Evolutionary conservation across 1,140 invertebrate genomes (phyloP).

Genomic region (Papilio aristodemus): DNA sequence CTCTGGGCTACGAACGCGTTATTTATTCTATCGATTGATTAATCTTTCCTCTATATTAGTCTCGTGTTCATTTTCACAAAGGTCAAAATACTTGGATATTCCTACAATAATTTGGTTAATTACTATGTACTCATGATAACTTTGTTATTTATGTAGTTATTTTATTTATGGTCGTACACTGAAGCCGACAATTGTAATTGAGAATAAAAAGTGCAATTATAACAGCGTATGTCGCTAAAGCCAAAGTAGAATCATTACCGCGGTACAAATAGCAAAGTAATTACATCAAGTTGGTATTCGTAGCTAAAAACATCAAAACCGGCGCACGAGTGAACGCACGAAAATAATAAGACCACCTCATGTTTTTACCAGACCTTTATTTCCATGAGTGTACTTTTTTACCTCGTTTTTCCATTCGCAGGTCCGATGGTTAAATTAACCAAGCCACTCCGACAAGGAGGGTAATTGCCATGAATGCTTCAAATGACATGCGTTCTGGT

Average conservation of each 20-base stretch:
- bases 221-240: not conserved
- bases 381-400: not conserved
- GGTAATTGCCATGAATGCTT: slow-evolving; percentile 3
- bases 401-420: not conserved
- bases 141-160: not conserved
- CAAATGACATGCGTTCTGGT: slow-evolving; percentile 2
- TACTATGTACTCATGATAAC: not conserved
- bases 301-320: slow-evolving; percentile 2
- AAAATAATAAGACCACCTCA: slow-evolving; percentile 1
- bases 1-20: too few relatives aligned
- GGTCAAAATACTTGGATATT: too few relatives aligned
- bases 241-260: not conserved
- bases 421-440: slow-evolving; percentile 3
- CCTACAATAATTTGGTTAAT: not conserved
- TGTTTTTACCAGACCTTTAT: not conserved
- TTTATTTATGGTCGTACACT: not conserved
- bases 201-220: slow-evolving; percentile 14
- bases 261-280: slow-evolving; percentile 16
- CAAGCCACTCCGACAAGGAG: not conserved
- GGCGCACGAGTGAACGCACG: not conserved
- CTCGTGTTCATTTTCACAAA: too few relatives aligned
- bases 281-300: not conserved
- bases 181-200: slow-evolving; percentile 19
- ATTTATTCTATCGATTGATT: too few relatives aligned
- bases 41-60: too few relatives aligned